Conservation (phyloP, 1,140 invertebrate species). For the Penaeus chinensis region DNA sequence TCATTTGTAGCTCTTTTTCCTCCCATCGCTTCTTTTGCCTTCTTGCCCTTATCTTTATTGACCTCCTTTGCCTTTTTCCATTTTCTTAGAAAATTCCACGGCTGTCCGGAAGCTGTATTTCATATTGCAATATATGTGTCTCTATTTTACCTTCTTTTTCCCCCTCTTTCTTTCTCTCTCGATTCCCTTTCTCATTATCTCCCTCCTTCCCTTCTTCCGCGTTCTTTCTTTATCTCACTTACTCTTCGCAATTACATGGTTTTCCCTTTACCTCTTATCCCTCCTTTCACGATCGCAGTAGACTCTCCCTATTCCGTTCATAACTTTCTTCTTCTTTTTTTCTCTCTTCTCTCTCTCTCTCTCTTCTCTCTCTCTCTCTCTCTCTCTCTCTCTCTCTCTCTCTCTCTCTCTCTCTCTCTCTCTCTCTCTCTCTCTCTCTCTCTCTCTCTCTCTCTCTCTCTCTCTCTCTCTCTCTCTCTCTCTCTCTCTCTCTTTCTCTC, state of each 20-base stretch:
- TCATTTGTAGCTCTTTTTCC: not conserved
- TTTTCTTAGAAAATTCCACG: not conserved
- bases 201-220: no score
- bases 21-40: not conserved
- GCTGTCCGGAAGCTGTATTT: not conserved
- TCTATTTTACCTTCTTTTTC: not conserved
- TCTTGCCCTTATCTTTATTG: not conserved
- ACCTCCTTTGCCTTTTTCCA: not conserved
- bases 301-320: not conserved
- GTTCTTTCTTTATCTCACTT: no score
- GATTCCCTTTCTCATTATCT: not conserved
- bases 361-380: slow-evolving; percentile 2
- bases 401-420: slow-evolving; percentile 24
- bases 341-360: not conserved
- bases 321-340: not conserved
- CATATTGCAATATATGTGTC: no score
- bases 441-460: not conserved
- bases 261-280: no score
- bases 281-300: no score
- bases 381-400: slow-evolving; percentile 10
- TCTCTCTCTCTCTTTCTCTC: not conserved
- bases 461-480: not conserved
- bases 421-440: slow-evolving; percentile 5
- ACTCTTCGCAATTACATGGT: no score
- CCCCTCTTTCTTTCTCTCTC: not conserved